phyloP scores from a whole-genome alignment of 2,888 invertebrate species.

The Mechanitis messenoides region DNA sequence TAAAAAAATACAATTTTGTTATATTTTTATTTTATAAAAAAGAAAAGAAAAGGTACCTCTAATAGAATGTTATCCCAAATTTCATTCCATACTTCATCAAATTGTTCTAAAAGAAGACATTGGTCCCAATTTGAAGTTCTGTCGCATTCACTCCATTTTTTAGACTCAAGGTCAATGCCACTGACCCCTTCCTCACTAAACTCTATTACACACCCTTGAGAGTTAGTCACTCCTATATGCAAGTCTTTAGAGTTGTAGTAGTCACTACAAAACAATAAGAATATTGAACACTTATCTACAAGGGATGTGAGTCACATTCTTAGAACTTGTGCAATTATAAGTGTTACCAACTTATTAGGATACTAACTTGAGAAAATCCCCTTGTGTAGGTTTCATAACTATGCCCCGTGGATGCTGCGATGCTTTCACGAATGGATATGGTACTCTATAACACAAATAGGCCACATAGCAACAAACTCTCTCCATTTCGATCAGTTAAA shows the following conservation, averaged over 20 bases:
- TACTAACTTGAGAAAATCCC: conserved; percentile 90
- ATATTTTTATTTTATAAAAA: too few relatives aligned
- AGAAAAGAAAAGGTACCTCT: conserved; percentile 60
- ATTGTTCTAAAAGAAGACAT: conserved; percentile 81
- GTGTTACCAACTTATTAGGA: conserved; percentile 5
- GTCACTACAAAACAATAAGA: conserved; percentile 76
- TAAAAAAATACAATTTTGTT: too few relatives aligned
- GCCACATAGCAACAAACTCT: conserved; percentile 53
- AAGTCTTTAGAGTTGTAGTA: conserved; percentile 89
- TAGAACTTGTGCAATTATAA: conserved; percentile 19
- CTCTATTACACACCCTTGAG: conserved; percentile 86
- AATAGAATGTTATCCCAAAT: conserved; percentile 84
- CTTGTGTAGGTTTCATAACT: conserved; percentile 90
- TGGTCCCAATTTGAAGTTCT: conserved; percentile 82
- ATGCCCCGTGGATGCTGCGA: conserved; percentile 87
- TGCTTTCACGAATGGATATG: conserved; percentile 91
- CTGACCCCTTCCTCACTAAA: conserved; percentile 88
- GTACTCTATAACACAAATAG: conserved; percentile 78
- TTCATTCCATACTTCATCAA: conserved; percentile 83
- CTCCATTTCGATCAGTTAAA: conserved; percentile 10
- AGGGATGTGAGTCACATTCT: conserved; percentile 33
- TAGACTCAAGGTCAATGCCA: conserved; percentile 72
- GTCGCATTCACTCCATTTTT: conserved; percentile 76
- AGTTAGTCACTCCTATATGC: conserved; percentile 93
- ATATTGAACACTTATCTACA: conserved; percentile 26